Base-by-base conservation (phyloP, 2,888 invertebrate species). In the Anoplius nigerrimus region DNA sequence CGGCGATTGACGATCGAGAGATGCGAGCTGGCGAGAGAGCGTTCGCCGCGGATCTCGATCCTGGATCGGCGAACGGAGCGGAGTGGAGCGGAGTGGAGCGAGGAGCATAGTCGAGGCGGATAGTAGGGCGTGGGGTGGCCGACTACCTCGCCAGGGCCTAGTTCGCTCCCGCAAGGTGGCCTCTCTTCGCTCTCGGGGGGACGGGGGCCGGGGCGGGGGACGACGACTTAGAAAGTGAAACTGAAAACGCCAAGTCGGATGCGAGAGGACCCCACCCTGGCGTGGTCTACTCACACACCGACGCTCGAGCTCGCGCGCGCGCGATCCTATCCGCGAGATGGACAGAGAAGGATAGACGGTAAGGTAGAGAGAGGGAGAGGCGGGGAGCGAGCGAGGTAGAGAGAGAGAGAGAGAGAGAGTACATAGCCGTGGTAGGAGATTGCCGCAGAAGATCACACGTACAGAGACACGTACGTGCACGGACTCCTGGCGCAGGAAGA, bases 141-240 rank as follows among this genome's bases (percentile, higher is more conserved):
- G 77, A 71, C 73, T 76, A 68, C 34, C 72, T 69, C 71, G 45
- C n/a, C 69, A 69, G 70, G 70, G 80, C 76, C 69, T 65, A 66
- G 79, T 78, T 78, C 73, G 76, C 65, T 77, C 72, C 78, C 66
- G 76, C 78, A 74, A 75, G 76, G 78, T 78, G 76, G 79, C 57
- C 72, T 64, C 66, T 62, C 34, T 34, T 34, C 34, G 34, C 34
- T 34, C 34, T 2, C 4, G 34, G 63, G 20, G 34, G 63, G 20
- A 46, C 51, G 55, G 68, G 52, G 63, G 46, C 66, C 60, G 43
- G 69, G 24, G 60, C 72, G 80, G 75, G 76, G 78, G 78, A 74
- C 76, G 83, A 82, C 86, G 83, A 82, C 85, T 88, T 88, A 88
- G 88, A 88, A 88, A 88, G 88, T 88, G 88, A 88, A 88, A 88